phyloP scores from a whole-genome alignment of 2,797 vertebrate species.

The Harpagifer antarcticus region DNA sequence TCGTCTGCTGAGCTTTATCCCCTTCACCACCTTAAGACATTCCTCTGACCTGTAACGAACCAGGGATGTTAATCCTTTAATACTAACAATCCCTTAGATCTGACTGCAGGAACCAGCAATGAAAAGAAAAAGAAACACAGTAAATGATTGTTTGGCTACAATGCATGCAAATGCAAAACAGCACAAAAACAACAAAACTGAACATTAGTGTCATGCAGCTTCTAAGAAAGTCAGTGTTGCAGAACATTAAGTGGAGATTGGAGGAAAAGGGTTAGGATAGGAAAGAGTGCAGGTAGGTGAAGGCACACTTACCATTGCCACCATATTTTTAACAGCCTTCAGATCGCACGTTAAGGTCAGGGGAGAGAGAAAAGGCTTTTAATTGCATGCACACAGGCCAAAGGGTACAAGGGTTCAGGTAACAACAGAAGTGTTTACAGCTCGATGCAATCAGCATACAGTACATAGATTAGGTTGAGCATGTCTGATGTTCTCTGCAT shows the following conservation, averaged over 20 bases:
- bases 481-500: constrained; percentile 8
- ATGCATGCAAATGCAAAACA: constrained; percentile 19
- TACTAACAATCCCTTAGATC: constrained; percentile 35
- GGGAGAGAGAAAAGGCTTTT: constrained; percentile 77
- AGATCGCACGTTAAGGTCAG: constrained; percentile 69
- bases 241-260: constrained; percentile 34
- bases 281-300: constrained; percentile 72
- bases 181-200: constrained; percentile 11
- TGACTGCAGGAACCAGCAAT: constrained; percentile 24
- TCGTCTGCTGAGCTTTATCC: constrained; percentile 47
- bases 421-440: constrained; percentile 35
- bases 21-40: constrained; percentile 26
- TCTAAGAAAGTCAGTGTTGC: constrained; percentile 17
- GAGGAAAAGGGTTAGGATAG: constrained; percentile 15
- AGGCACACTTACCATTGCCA: constrained; percentile 84
- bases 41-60: constrained; percentile 55
- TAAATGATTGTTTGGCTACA: constrained; percentile 14
- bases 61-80: constrained; percentile 37
- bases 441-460: constrained; percentile 16
- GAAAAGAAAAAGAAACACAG: constrained; percentile 10
- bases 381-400: constrained; percentile 76
- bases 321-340: constrained; percentile 88
- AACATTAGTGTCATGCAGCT: constrained; percentile 22
- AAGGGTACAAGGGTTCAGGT: constrained; percentile 52
- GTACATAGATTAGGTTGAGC: constrained; percentile 18